phyloP scores from a whole-genome alignment of 1,140 invertebrate genomes.

The Mamestra configurata region DNA sequence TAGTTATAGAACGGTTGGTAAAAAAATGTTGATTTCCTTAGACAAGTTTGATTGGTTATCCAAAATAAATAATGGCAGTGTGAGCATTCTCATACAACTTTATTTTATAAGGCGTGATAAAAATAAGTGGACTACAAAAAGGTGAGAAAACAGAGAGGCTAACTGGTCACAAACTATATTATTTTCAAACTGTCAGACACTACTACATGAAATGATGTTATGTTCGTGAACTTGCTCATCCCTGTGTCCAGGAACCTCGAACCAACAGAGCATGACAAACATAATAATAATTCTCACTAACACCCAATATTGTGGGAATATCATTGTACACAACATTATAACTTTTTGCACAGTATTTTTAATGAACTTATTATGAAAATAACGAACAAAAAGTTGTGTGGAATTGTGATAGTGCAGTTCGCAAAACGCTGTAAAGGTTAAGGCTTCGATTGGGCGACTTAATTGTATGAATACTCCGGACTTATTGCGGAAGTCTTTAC shows the following conservation, averaged over 20 bases:
- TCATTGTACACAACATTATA: slow-evolving; percentile 34
- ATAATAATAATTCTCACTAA: slow-evolving; percentile 52
- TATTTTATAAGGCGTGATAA: no score
- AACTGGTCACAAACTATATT: no score
- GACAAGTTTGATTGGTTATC: no score
- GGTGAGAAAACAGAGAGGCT: no score
- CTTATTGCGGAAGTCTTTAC: slow-evolving; percentile 19
- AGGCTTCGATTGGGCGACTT: slow-evolving; percentile 14
- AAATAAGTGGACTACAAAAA: no score
- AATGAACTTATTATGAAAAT: slow-evolving; percentile 51
- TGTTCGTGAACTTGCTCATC: background rate
- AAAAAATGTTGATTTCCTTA: no score
- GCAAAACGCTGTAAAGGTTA: slow-evolving; percentile 4
- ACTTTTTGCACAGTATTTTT: slow-evolving; percentile 15
- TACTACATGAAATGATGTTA: no score
- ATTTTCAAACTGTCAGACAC: no score
- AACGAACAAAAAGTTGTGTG: slow-evolving; percentile 15
- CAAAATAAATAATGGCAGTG: no score
- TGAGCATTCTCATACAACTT: no score
- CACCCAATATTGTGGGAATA: slow-evolving; percentile 56
- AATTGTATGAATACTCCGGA: background rate
- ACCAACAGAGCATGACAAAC: slow-evolving; percentile 60
- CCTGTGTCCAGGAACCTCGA: slow-evolving; percentile 11
- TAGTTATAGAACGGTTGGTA: no score
- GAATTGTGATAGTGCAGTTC: background rate